Evolutionary conservation across 2,797 vertebrate genomes (phyloP).

Genomic region (Mormyrops attenuatus): DNA sequence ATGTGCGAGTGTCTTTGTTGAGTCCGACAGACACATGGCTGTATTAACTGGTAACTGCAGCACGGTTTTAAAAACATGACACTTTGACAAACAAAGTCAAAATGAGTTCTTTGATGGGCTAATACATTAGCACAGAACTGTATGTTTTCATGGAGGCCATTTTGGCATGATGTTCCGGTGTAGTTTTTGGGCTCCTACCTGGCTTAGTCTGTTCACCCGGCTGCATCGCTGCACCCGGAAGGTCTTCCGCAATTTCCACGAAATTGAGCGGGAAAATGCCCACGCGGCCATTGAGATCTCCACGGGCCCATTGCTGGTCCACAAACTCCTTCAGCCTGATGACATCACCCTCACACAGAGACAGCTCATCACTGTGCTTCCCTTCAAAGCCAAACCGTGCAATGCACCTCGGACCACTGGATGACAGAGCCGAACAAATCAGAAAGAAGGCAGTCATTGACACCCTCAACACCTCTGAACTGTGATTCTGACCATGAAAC

Average conservation of each 20-base stretch:
- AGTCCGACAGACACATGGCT: background rate
- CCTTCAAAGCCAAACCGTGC: constrained; percentile 82
- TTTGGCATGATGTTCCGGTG: constrained; percentile 6
- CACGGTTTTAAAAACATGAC: background rate
- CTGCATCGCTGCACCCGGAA: constrained; percentile 34
- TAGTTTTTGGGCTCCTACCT: background rate
- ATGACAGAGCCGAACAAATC: background rate
- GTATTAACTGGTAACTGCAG: background rate
- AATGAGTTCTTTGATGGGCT: background rate
- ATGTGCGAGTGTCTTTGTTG: background rate
- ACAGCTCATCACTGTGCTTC: constrained; percentile 80
- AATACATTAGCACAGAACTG: background rate
- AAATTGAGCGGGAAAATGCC: constrained; percentile 86
- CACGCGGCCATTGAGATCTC: constrained; percentile 64
- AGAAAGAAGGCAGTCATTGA: background rate
- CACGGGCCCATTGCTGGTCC: constrained; percentile 84
- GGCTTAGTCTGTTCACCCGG: background rate
- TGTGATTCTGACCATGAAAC: background rate
- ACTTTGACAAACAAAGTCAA: background rate
- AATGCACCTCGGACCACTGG: constrained; percentile 54
- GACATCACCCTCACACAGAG: constrained; percentile 80
- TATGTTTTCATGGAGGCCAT: background rate
- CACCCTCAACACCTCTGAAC: background rate
- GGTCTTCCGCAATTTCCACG: constrained; percentile 70
- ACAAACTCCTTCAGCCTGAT: constrained; percentile 73